These are phyloP conservation scores for Nemotelus pantherinus DNA, from an alignment of 2,888 invertebrate species.

Conservation along the genomic window DNA sequence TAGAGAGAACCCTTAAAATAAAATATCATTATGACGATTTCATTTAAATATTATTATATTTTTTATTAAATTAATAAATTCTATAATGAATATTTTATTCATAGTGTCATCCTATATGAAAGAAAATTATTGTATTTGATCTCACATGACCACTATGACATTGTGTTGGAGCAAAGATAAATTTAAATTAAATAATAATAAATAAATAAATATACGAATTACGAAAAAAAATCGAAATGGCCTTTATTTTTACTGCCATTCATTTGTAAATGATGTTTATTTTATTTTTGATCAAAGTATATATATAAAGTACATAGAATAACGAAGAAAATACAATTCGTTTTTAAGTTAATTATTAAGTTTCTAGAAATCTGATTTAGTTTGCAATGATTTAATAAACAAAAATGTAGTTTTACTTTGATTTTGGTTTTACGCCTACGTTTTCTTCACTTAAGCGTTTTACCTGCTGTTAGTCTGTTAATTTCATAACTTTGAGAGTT, in stretches of 20 bases:
- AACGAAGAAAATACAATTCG: not conserved
- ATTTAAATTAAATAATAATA: slow-evolving; percentile 29
- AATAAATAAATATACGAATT: slow-evolving; percentile 11
- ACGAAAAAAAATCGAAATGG: not conserved
- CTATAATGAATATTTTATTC: slow-evolving; percentile 42
- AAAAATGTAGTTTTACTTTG: not conserved
- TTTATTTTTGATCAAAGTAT: slow-evolving; percentile 10
- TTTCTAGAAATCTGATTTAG: slow-evolving; percentile 7
- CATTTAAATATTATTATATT: slow-evolving; percentile 31
- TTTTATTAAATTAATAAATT: slow-evolving; percentile 45
- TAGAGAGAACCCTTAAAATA: slow-evolving; percentile 20
- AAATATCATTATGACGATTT: slow-evolving; percentile 23
- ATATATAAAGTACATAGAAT: not conserved
- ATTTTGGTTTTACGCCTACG: too few relatives aligned
- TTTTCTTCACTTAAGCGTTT: too few relatives aligned
- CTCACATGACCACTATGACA: slow-evolving; percentile 43
- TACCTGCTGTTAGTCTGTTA: too few relatives aligned
- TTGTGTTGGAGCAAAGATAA: slow-evolving; percentile 32
- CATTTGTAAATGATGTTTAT: slow-evolving; percentile 10
- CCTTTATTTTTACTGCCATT: slow-evolving; percentile 27
- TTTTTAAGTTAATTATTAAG: slow-evolving; percentile 21
- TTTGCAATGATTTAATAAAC: slow-evolving; percentile 30
- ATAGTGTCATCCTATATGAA: slow-evolving; percentile 41
- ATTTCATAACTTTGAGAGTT: too few relatives aligned
- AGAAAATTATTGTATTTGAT: slow-evolving; percentile 38